A percentile compares a stretch with the other conserved stretches of the same genome.
These are phyloP conservation scores for Caracal caracal DNA, from an alignment of 2,113 vertebrate species.

Conservation along the genomic window DNA sequence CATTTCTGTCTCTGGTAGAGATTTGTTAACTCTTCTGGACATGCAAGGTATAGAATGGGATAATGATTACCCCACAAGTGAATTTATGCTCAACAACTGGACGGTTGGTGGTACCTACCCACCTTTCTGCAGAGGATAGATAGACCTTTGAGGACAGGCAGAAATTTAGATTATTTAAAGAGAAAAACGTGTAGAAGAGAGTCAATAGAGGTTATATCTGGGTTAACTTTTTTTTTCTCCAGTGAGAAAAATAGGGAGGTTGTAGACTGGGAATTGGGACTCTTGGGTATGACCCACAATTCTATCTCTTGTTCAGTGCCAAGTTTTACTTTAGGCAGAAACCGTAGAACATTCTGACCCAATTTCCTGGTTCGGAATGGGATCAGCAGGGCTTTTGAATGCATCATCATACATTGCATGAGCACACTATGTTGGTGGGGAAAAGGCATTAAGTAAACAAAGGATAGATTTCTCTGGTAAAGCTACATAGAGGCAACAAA, in stretches of 20 bases:
- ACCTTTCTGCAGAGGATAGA: neutral
- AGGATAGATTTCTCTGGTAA: constrained; percentile 26
- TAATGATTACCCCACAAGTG: neutral
- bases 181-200: neutral
- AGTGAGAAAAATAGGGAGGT: constrained; percentile 11
- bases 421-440: neutral
- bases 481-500: neutral
- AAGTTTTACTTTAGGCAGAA: constrained; percentile 63
- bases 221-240: neutral
- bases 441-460: constrained; percentile 21
- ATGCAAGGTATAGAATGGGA: neutral
- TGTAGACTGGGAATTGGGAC: constrained; percentile 22
- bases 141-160: neutral
- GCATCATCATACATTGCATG: neutral
- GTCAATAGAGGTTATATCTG: neutral
- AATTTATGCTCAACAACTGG: neutral
- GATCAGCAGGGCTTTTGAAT: constrained; percentile 32
- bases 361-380: constrained; percentile 55
- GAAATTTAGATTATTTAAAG: neutral
- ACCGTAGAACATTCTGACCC: constrained; percentile 52
- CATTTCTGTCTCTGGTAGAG: neutral
- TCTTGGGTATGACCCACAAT: constrained; percentile 30
- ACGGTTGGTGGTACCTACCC: neutral
- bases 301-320: constrained; percentile 45
- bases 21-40: neutral